Evolutionary conservation across 2,888 invertebrate genomes (phyloP).

Genomic region (Phaonia tiefii): DNA sequence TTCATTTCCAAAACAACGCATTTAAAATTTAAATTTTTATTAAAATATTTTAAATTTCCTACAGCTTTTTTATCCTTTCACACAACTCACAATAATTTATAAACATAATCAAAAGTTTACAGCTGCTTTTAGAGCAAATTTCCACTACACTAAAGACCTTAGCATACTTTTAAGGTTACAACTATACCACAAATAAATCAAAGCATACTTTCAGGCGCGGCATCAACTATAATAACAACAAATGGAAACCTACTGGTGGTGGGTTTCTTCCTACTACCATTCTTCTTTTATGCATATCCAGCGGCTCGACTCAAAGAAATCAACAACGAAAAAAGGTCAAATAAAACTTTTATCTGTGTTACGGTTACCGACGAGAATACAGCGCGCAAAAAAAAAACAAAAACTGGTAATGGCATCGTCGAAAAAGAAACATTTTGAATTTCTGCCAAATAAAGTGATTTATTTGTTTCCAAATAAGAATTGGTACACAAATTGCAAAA

Average conservation of each 20-base stretch:
- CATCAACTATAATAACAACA: neutral
- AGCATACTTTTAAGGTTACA: slow-evolving; percentile 24
- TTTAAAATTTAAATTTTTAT: neutral
- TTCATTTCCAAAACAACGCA: no score
- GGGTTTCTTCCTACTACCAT: neutral
- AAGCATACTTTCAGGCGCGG: slow-evolving; percentile 4
- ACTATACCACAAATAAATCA: slow-evolving; percentile 8
- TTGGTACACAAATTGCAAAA: slow-evolving; percentile 6
- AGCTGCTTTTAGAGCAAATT: neutral
- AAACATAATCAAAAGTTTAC: slow-evolving; percentile 12
- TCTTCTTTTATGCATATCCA: neutral
- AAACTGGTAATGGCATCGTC: neutral
- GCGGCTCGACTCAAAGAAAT: slow-evolving; percentile 1
- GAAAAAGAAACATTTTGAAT: slow-evolving; percentile 46
- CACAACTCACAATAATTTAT: no score
- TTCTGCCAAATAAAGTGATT: slow-evolving; percentile 59
- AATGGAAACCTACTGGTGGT: slow-evolving; percentile 2
- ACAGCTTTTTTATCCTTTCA: neutral
- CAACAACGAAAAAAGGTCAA: neutral
- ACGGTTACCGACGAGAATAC: no score
- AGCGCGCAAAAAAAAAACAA: no score
- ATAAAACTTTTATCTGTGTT: neutral
- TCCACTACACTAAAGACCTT: neutral
- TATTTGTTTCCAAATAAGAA: slow-evolving; percentile 55
- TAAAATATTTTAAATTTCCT: neutral